A percentile compares a stretch with the other conserved stretches of the same genome.
Evolutionary conservation across 2,797 vertebrate species (phyloP).

Genomic region (Gouania willdenowi): DNA sequence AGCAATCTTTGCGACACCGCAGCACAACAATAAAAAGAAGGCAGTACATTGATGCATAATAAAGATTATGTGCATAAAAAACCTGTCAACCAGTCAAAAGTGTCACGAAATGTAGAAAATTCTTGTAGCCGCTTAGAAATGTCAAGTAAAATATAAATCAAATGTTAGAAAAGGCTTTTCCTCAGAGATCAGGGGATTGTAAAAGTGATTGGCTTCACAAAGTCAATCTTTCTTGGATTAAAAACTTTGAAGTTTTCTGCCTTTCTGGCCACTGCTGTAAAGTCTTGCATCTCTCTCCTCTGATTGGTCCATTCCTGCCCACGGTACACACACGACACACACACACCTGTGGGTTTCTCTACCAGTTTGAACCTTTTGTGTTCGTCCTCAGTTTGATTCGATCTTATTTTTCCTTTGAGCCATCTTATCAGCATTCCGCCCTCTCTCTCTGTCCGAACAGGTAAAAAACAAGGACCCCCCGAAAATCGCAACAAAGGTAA

Average conservation of each 20-base stretch:
- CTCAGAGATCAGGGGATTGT: no score
- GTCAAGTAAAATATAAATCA: no score
- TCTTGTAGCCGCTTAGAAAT: no score
- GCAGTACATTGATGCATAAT: no score
- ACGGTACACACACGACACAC: slow-evolving; percentile 54
- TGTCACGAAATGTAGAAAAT: no score
- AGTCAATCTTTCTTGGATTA: no score
- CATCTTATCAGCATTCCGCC: slow-evolving; percentile 86
- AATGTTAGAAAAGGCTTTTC: no score
- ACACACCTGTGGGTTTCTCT: slow-evolving; percentile 67
- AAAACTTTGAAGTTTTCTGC: background rate
- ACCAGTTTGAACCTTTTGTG: slow-evolving; percentile 68
- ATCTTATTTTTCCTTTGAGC: slow-evolving; percentile 75
- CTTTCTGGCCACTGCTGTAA: slow-evolving; percentile 21
- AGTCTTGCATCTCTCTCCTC: slow-evolving; percentile 45
- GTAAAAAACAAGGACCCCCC: slow-evolving; percentile 99
- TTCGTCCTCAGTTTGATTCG: slow-evolving; percentile 67
- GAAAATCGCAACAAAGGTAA: slow-evolving; percentile 99
- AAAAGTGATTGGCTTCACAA: no score
- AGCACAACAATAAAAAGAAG: no score
- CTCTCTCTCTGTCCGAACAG: slow-evolving; percentile 98
- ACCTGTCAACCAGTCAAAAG: no score
- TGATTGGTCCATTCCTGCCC: slow-evolving; percentile 62
- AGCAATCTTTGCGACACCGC: no score
- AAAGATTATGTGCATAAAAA: no score